Conservation (phyloP, 2,797 vertebrate species). For the Pelodytes ibericus region DNA sequence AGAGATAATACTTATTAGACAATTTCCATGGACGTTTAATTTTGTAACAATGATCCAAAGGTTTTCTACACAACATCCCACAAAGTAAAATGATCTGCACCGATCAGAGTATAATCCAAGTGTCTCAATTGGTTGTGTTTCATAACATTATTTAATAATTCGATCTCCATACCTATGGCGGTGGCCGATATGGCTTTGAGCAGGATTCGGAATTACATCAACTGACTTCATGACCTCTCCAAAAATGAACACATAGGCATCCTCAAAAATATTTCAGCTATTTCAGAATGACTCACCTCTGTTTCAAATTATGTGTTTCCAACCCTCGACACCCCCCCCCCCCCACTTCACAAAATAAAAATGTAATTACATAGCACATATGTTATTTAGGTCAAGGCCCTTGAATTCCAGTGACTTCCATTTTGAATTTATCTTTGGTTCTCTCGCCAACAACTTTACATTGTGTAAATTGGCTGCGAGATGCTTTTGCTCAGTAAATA, state of each 20-base stretch:
- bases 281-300: slow-evolving; percentile 23
- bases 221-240: slow-evolving; percentile 4
- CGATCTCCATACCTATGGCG: background rate
- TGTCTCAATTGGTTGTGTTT: background rate
- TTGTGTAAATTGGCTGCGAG: slow-evolving; percentile 63
- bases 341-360: slow-evolving; percentile 1
- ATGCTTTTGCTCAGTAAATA: slow-evolving; percentile 60
- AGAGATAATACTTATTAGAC: too few species aligned
- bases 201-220: background rate
- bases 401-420: slow-evolving; percentile 59
- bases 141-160: slow-evolving; percentile 5
- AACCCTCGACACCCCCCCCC: too few species aligned
- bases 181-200: background rate
- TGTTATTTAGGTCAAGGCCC: slow-evolving; percentile 57
- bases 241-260: background rate
- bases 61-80: background rate
- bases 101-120: background rate
- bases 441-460: slow-evolving; percentile 61
- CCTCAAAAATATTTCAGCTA: slow-evolving; percentile 2
- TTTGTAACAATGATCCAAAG: too few species aligned
- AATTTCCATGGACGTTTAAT: too few species aligned
- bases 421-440: slow-evolving; percentile 56
- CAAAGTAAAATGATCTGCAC: background rate
- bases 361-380: background rate
- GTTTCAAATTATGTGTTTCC: background rate